phyloP scores from a whole-genome alignment of 2,797 vertebrate genomes.

The Pseudochromis fuscus region DNA sequence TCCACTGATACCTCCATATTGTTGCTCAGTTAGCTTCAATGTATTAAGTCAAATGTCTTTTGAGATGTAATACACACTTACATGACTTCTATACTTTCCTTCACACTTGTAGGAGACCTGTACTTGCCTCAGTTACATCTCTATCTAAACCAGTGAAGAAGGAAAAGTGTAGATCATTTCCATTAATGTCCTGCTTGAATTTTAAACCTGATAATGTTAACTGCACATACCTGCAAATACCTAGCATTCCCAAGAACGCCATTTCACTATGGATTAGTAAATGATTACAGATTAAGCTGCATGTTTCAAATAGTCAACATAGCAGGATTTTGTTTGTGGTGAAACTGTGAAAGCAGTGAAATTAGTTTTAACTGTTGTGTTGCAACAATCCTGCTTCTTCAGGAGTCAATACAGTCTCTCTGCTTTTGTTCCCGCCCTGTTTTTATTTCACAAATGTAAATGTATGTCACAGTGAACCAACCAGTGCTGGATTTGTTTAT shows the following conservation, averaged over 20 bases:
- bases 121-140: too few species aligned
- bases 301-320: neutral
- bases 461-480: slow-evolving; percentile 12
- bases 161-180: too few species aligned
- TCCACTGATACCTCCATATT: too few species aligned
- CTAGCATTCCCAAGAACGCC: neutral
- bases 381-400: slow-evolving; percentile 15
- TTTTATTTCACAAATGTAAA: slow-evolving; percentile 15
- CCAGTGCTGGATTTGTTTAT: neutral
- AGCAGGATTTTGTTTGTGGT: neutral
- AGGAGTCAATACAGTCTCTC: neutral
- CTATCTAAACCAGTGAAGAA: too few species aligned
- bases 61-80: too few species aligned
- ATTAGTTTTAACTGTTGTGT: neutral
- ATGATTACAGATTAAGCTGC: neutral
- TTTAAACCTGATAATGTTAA: neutral
- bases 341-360: neutral
- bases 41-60: too few species aligned
- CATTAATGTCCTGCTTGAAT: neutral
- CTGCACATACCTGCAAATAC: neutral
- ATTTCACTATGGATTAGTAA: neutral
- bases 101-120: too few species aligned
- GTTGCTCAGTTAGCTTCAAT: too few species aligned
- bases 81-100: too few species aligned
- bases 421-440: slow-evolving; percentile 9